Conservation (phyloP, 2,113 vertebrate genomes). For the Sinocyclocheilus maitianheensis region DNA sequence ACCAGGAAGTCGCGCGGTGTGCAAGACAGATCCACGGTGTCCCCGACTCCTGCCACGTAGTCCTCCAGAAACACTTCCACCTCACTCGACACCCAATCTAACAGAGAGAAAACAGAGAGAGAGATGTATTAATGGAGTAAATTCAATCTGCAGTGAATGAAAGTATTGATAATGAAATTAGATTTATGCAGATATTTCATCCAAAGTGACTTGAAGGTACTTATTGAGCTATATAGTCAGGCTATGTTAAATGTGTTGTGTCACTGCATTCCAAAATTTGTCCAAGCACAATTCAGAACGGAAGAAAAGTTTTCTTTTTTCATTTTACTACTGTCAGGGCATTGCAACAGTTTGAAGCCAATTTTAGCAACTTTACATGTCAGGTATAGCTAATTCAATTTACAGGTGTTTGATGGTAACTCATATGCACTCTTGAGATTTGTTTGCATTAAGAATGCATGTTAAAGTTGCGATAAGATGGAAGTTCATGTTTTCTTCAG, state of each 20-base stretch:
- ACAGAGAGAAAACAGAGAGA: slow-evolving; percentile 32
- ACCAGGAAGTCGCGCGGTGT: slow-evolving; percentile 69
- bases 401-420: background rate
- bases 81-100: slow-evolving; percentile 77
- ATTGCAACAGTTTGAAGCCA: background rate
- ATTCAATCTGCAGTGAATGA: background rate
- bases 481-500: too few relatives aligned
- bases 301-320: too few relatives aligned
- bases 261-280: background rate
- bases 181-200: background rate
- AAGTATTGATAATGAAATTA: background rate
- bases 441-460: too few relatives aligned
- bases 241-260: background rate
- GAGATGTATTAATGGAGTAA: background rate
- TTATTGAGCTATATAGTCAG: background rate
- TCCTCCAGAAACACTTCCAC: slow-evolving; percentile 72
- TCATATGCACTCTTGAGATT: background rate
- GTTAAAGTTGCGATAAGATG: too few relatives aligned
- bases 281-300: background rate
- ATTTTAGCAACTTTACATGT: background rate
- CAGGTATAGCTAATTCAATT: background rate
- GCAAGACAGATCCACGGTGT: slow-evolving; percentile 80
- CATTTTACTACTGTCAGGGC: too few relatives aligned
- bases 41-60: slow-evolving; percentile 76
- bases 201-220: background rate